Conservation (phyloP, 2,113 vertebrate genomes). For the Sebastes schlegelii region DNA sequence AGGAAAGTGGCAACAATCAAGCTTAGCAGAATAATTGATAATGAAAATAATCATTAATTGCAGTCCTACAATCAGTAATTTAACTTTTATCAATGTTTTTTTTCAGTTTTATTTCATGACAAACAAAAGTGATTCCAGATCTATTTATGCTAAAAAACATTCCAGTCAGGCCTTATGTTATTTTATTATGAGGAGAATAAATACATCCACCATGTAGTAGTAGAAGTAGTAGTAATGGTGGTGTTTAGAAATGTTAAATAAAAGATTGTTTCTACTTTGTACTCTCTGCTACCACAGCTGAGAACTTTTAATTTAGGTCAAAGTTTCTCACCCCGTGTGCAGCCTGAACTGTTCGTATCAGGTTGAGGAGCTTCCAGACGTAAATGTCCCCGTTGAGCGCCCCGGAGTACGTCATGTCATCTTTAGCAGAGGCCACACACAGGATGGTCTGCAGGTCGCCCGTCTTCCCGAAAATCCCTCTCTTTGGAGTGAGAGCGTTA, state of each 20-base stretch:
- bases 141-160: no score
- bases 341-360: constrained; percentile 92
- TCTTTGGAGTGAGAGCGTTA: constrained; percentile 93
- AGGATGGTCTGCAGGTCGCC: constrained; percentile 98
- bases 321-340: constrained; percentile 88
- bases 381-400: constrained; percentile 97
- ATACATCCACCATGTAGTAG: no score
- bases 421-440: constrained; percentile 93
- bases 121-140: no score
- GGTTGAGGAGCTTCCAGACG: constrained; percentile 89
- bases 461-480: constrained; percentile 97
- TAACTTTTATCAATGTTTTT: no score
- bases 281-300: not conserved
- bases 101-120: not conserved
- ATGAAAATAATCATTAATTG: no score
- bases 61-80: no score
- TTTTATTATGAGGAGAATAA: no score
- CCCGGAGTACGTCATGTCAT: constrained; percentile 95
- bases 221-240: no score
- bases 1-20: no score
- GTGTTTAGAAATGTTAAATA: not conserved
- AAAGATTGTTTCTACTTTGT: not conserved
- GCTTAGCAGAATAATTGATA: no score
- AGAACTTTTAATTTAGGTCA: not conserved
- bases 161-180: no score